A percentile compares a stretch with the other conserved stretches of the same genome.
These are phyloP conservation scores for Ephialtes manifestator DNA, from an alignment of 2,888 invertebrate genomes.

Conservation along the genomic window DNA sequence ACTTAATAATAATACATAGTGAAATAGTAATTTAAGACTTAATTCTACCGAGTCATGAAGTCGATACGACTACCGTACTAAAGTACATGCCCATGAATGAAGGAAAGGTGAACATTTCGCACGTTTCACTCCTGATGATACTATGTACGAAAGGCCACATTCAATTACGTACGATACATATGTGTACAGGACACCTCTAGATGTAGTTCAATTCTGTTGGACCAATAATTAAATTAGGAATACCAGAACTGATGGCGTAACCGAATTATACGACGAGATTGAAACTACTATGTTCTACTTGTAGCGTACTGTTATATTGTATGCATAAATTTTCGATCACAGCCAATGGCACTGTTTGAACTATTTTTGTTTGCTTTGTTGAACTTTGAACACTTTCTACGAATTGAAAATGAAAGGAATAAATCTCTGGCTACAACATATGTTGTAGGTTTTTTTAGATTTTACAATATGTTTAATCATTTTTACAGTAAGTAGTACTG, in stretches of 20 bases:
- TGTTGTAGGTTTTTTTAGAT: too few relatives aligned
- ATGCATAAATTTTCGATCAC: not conserved
- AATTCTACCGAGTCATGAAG: too few relatives aligned
- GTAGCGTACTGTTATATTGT: not conserved
- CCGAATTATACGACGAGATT: slow-evolving; percentile 50
- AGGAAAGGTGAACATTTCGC: too few relatives aligned
- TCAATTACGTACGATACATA: slow-evolving; percentile 54
- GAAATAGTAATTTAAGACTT: too few relatives aligned
- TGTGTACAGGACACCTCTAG: not conserved
- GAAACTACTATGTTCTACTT: slow-evolving; percentile 49
- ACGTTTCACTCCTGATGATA: not conserved
- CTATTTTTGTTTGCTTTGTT: not conserved
- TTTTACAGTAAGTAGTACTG: too few relatives aligned
- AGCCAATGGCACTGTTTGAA: not conserved
- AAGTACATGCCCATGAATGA: too few relatives aligned
- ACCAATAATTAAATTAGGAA: slow-evolving; percentile 59
- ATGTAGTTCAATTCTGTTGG: slow-evolving; percentile 16
- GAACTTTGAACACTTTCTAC: not conserved
- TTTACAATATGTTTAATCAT: too few relatives aligned
- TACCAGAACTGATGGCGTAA: slow-evolving; percentile 54
- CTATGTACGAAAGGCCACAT: not conserved
- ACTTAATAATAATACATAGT: too few relatives aligned
- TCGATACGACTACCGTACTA: too few relatives aligned
- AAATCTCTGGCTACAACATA: not conserved
- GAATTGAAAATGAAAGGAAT: not conserved